Conservation (phyloP, 1,140 invertebrate genomes). For the Heliothis virescens region DNA sequence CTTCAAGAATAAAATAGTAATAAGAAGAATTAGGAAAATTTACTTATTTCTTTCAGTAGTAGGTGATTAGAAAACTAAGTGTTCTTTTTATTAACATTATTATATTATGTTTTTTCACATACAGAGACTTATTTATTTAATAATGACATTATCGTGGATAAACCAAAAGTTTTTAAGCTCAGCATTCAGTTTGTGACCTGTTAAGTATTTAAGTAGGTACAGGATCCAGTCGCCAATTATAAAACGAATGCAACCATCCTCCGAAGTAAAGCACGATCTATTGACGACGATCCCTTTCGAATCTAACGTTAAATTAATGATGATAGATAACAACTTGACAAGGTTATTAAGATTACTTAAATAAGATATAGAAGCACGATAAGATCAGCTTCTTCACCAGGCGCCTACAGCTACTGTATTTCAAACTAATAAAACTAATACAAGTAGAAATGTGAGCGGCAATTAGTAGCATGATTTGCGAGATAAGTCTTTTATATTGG, state of each 20-base stretch:
- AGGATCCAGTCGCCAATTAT: background rate
- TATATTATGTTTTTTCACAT: too few species aligned
- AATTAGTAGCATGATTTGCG: conserved; percentile 14
- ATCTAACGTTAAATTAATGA: conserved; percentile 15
- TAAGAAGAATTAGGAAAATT: too few species aligned
- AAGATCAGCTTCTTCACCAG: conserved; percentile 7
- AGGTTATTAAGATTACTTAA: conserved; percentile 20
- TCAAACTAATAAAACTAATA: background rate
- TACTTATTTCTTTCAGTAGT: too few species aligned
- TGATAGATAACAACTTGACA: conserved; percentile 22
- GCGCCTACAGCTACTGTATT: conserved; percentile 14
- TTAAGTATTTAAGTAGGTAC: too few species aligned
- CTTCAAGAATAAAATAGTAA: too few species aligned
- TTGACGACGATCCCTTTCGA: conserved; percentile 11
- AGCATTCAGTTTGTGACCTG: too few species aligned
- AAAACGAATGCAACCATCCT: conserved; percentile 5
- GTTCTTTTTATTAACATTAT: too few species aligned
- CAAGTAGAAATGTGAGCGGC: background rate
- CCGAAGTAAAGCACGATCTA: background rate
- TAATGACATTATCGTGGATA: too few species aligned
- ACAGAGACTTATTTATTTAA: too few species aligned
- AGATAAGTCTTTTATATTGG: background rate
- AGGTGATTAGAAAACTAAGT: too few species aligned
- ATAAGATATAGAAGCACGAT: conserved; percentile 12
- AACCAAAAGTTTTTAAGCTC: too few species aligned